phyloP scores from a whole-genome alignment of 2,797 vertebrate species.

The Cercopithecus petaurista region DNA sequence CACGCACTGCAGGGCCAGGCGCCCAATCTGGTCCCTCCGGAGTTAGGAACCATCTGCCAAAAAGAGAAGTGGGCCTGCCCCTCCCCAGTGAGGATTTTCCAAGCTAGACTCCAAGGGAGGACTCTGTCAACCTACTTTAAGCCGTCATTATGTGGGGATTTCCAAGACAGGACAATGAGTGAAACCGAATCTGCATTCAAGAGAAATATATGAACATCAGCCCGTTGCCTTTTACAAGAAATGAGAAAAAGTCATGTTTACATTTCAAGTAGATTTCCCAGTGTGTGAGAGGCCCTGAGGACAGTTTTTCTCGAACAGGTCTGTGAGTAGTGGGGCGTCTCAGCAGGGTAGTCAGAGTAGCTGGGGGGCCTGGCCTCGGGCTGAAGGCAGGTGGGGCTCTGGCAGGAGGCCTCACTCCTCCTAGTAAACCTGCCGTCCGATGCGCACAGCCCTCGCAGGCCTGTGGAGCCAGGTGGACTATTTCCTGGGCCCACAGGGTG shows the following conservation, averaged over 20 bases:
- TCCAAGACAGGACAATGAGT: not conserved
- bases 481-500: not conserved
- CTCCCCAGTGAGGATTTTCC: not conserved
- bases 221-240: not conserved
- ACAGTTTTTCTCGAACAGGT: rapidly evolving
- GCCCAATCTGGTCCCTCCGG: not conserved
- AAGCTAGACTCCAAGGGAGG: too few relatives aligned
- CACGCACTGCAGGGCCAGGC: rapidly evolving
- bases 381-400: not conserved
- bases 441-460: not conserved
- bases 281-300: not conserved
- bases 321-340: not conserved
- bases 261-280: not conserved
- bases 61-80: not conserved
- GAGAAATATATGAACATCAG: too few relatives aligned
- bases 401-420: too few relatives aligned
- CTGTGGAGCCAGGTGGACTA: not conserved
- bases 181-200: not conserved
- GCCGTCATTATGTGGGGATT: not conserved
- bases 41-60: not conserved
- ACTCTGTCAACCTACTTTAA: not conserved
- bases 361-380: not conserved
- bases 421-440: not conserved
- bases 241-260: not conserved
- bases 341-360: rapidly evolving